Evolutionary conservation across 2,113 vertebrate species (phyloP), one percentile per base, ranked within the genome.

Genomic region (Chascanopsetta lugubris): DNA sequence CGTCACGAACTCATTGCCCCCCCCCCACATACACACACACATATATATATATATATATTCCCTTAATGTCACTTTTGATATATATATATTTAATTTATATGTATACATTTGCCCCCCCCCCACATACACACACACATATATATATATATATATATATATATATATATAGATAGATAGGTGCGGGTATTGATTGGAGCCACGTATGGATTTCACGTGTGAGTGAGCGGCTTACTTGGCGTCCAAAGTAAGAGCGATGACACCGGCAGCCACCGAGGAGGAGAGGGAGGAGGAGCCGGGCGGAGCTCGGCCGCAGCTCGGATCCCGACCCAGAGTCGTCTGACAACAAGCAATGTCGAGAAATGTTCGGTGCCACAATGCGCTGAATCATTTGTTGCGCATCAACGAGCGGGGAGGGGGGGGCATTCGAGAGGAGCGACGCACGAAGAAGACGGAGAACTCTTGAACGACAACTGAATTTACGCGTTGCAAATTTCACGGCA

Each of bases 241-340:
- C 88, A 99, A 88, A 59, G 94, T 92, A 65, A 99, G 92, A 13
- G 97, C 96, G 38, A 99, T 96, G 90, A 98, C 93, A 72, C 95
- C 97, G 6, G 97, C 96, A 67, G 95, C 95, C 91, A 97, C 93
- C 42, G 97, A 95, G 53, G 96, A 94, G n/a, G 97, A 97, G 67
- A 95, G 91, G 1, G 97, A 98, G 1, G 97, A 98, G 0, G 94
- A 94, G 54, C 94, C 95, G 0, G 95, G 93, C 70, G 92, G 93
- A 73, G 94, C 93, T 64, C 87, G 91, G 17, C 93, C 94, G 62
- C 97, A 99, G 49, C 93, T 93, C 72, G 94, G 94, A 60, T 92
- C 92, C 60, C 94, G 90, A 69, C 95, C 96, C 43, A 94, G 89
- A 4, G 94, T 95, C 55, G 97, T 93, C 96, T 98, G 91, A 54